These are phyloP conservation scores for Charina bottae DNA, from an alignment of 2,113 vertebrate species.

Conservation along the genomic window DNA sequence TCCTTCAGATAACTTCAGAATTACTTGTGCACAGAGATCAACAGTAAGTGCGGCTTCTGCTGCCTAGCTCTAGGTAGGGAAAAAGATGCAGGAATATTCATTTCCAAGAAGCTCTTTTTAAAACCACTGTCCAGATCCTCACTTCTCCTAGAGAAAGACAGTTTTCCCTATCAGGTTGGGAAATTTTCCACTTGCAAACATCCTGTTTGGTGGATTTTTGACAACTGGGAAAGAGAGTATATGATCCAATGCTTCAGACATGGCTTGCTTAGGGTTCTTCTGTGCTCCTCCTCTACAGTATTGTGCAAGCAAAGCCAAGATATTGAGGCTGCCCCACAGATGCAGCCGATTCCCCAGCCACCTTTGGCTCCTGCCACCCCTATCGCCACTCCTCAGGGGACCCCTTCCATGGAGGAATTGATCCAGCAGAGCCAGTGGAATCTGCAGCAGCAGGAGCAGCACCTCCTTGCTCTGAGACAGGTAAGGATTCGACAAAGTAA, in stretches of 20 bases:
- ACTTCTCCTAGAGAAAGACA: background rate
- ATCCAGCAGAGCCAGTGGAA: slow-evolving; percentile 98
- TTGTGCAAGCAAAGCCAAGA: slow-evolving; percentile 91
- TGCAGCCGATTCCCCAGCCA: slow-evolving; percentile 74
- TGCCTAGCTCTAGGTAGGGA: background rate
- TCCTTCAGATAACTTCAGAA: background rate
- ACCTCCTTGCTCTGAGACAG: slow-evolving; percentile 93
- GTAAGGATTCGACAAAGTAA: slow-evolving; percentile 64
- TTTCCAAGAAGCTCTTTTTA: background rate
- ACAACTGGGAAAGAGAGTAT: background rate
- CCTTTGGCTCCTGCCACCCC: slow-evolving; percentile 74
- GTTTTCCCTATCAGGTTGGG: background rate
- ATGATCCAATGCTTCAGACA: background rate
- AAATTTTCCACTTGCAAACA: background rate
- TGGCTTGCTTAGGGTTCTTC: background rate
- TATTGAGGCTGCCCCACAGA: slow-evolving; percentile 64
- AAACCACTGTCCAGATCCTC: background rate
- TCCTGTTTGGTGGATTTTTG: background rate
- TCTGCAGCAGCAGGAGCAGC: slow-evolving; percentile 97
- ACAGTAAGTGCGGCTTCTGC: background rate
- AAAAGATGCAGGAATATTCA: background rate
- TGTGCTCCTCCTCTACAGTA: slow-evolving; percentile 70
- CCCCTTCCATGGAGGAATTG: slow-evolving; percentile 86
- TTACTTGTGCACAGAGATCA: background rate
- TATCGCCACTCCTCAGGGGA: slow-evolving; percentile 71